A percentile compares a stretch with the other conserved stretches of the same genome.
phyloP scores from a whole-genome alignment of 2,113 vertebrate species.

The Microtus oregoni region DNA sequence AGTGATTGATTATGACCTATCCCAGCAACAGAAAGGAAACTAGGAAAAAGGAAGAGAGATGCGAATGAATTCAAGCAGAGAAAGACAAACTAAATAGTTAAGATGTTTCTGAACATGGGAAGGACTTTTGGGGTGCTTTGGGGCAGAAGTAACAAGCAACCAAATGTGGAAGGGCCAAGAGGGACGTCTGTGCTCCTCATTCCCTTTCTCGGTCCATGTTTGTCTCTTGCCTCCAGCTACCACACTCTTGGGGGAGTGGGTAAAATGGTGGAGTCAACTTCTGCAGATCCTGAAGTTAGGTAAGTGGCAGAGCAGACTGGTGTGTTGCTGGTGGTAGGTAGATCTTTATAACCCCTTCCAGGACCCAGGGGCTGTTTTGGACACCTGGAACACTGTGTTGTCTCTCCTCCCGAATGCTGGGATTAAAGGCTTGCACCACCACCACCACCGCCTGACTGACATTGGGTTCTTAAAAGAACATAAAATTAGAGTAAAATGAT shows the following conservation, averaged over 20 bases:
- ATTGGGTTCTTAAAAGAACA: not conserved
- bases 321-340: too few relatives aligned
- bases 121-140: not conserved
- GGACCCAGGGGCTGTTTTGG: too few relatives aligned
- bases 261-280: too few relatives aligned
- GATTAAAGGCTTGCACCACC: too few relatives aligned
- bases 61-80: not conserved
- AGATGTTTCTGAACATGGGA: not conserved
- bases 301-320: too few relatives aligned
- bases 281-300: too few relatives aligned
- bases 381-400: too few relatives aligned
- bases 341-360: too few relatives aligned
- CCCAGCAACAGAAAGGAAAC: not conserved
- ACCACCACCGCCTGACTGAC: not conserved
- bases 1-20: not conserved
- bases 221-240: too few relatives aligned
- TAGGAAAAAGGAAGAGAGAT: not conserved
- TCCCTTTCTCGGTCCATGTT: not conserved
- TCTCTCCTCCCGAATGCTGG: too few relatives aligned
- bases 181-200: not conserved
- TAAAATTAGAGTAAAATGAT: conserved; percentile 2
- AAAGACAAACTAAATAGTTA: not conserved
- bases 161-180: not conserved
- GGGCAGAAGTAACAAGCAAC: not conserved
- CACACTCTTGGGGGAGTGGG: too few relatives aligned